Base-by-base conservation (phyloP, 1,140 invertebrate genomes). In the Grapholita molesta region DNA sequence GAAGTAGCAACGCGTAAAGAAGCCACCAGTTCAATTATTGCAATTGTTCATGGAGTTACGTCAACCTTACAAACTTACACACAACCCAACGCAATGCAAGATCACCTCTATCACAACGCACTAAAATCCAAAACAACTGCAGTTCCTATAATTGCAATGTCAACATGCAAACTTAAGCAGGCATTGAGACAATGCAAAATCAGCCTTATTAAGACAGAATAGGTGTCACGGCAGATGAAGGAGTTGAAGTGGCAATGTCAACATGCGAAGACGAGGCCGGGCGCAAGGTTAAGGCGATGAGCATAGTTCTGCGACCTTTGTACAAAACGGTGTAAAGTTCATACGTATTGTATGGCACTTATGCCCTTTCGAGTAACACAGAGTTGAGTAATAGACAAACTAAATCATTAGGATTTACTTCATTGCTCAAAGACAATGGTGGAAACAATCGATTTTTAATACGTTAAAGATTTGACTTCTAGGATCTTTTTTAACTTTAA, bases 271-370 rank as follows among this genome's bases (percentile, higher is more conserved):
- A 64, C 81, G 77, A 85, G 83, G 83, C 75, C 82, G 71, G 42
- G 67, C 67, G 69, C 83, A 85, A 85, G 83, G 83, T 82, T 81
- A 83, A 83, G 79, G 77, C 70, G 57, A 80, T 35, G 42, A 48
- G n/a, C 42, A 21, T 18, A n/a, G n/a, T n/a, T n/a, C n/a, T n/a
- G n/a, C n/a, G n/a, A n/a, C n/a, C n/a, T n/a, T n/a, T n/a, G n/a
- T n/a, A n/a, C n/a, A n/a, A n/a, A n/a, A n/a, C n/a, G n/a, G n/a
- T n/a, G n/a, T n/a, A n/a, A n/a, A n/a, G n/a, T n/a, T n/a, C n/a
- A n/a, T n/a, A n/a, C n/a, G n/a, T n/a, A n/a, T n/a, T n/a, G n/a
- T n/a, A n/a, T n/a, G n/a, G n/a, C n/a, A n/a, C n/a, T n/a, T n/a
- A n/a, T n/a, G n/a, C n/a, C n/a, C n/a, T n/a, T n/a, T n/a, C n/a